These are phyloP conservation scores for Protodeltote pygarga DNA, from an alignment of 2,888 invertebrate species.

Conservation along the genomic window DNA sequence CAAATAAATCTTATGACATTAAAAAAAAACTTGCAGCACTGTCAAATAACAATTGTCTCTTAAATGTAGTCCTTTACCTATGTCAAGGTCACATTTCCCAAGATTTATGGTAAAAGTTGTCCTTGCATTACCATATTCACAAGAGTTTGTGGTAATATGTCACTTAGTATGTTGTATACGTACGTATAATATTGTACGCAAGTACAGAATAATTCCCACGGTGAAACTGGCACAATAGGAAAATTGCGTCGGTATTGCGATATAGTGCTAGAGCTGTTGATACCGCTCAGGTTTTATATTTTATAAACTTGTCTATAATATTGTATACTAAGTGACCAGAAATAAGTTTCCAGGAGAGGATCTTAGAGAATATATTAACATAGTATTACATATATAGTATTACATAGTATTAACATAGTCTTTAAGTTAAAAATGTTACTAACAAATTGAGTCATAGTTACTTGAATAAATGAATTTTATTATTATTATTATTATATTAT, in stretches of 20 bases:
- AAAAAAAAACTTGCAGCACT: no score
- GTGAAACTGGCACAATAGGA: constrained; percentile 70
- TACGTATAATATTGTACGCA: constrained; percentile 38
- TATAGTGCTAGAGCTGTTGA: constrained; percentile 47
- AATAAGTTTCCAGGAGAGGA: no score
- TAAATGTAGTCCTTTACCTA: neutral
- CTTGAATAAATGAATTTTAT: no score
- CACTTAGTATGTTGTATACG: constrained; percentile 42
- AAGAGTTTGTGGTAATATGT: constrained; percentile 30
- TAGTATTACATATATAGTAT: no score
- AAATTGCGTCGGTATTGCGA: constrained; percentile 64
- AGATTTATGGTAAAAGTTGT: constrained; percentile 42
- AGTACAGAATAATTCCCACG: constrained; percentile 66
- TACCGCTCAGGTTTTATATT: constrained; percentile 1
- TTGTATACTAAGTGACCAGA: no score
- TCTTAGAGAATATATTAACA: no score
- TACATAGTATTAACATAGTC: no score
- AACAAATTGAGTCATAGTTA: no score
- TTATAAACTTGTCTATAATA: neutral
- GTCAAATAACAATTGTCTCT: no score
- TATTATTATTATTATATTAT: no score
- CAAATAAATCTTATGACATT: no score
- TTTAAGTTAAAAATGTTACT: no score
- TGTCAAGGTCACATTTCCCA: constrained; percentile 34
- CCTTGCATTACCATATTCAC: constrained; percentile 38